Percentiles rank a stretch among this genome's conserved stretches.
Conservation (phyloP, 1,140 invertebrate species). For the Druon quercuslanigerum region DNA sequence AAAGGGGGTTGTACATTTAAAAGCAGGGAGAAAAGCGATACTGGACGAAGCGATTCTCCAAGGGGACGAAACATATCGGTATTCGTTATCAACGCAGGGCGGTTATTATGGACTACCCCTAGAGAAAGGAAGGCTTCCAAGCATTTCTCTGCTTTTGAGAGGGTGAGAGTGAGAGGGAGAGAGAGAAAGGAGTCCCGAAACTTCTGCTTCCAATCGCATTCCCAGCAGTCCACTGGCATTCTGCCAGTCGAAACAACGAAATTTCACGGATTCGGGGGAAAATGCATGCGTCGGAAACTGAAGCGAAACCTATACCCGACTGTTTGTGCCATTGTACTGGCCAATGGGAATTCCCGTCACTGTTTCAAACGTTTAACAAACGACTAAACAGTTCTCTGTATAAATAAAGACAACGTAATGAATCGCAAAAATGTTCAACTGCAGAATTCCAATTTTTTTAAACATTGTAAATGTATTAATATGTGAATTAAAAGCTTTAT, state of each 20-base stretch:
- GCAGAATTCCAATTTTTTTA: not conserved
- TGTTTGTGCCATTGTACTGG: slow-evolving; percentile 44
- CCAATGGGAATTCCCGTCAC: slow-evolving; percentile 33
- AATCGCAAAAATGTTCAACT: not conserved
- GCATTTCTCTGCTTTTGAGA: not conserved
- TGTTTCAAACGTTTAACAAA: slow-evolving; percentile 32
- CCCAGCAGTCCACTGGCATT: slow-evolving; percentile 39
- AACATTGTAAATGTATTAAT: no score
- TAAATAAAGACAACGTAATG: slow-evolving; percentile 4
- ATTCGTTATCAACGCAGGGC: slow-evolving; percentile 41
- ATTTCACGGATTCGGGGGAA: slow-evolving; percentile 41
- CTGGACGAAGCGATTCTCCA: slow-evolving; percentile 1
- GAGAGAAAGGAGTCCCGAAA: not conserved
- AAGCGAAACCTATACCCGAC: slow-evolving; percentile 25
- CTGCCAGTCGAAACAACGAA: slow-evolving; percentile 48
- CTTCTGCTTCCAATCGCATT: slow-evolving; percentile 28
- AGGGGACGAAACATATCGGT: slow-evolving; percentile 30
- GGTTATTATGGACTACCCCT: slow-evolving; percentile 3
- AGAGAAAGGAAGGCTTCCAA: slow-evolving; percentile 6
- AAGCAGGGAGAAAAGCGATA: not conserved
- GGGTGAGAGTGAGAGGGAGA: not conserved
- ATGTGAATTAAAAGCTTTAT: no score
- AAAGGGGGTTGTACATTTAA: not conserved
- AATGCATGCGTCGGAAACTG: slow-evolving; percentile 25
- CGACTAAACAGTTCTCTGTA: not conserved